Evolutionary conservation across 2,888 invertebrate genomes (phyloP).

Genomic region (Eucera pruinosa): DNA sequence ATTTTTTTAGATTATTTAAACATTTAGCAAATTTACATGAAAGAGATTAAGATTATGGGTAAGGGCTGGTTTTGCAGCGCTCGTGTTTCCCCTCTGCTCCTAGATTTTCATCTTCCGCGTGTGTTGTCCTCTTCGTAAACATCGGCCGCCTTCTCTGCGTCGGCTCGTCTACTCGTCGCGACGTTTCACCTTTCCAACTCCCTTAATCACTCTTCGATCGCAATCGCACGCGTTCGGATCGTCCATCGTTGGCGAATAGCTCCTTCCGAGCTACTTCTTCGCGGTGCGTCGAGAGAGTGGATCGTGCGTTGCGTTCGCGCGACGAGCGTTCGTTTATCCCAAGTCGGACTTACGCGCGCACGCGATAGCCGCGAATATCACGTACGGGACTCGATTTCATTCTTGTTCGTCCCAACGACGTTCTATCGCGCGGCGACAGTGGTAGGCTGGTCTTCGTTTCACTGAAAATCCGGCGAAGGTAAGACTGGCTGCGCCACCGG

Average conservation of each 20-base stretch:
- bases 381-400: not conserved
- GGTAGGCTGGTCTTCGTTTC: constrained; percentile 18
- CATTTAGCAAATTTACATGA: constrained; percentile 85
- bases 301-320: no score
- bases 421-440: constrained; percentile 8
- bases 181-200: not conserved
- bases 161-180: constrained; percentile 5
- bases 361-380: no score
- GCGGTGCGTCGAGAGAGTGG: not conserved
- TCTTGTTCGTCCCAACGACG: not conserved
- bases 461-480: constrained; percentile 64
- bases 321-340: constrained; percentile 9
- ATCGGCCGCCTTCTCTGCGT: not conserved
- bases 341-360: constrained; percentile 12
- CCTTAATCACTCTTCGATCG: constrained; percentile 6
- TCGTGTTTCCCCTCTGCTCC: constrained; percentile 40
- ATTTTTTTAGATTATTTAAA: constrained; percentile 84
- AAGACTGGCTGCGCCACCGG: constrained; percentile 75
- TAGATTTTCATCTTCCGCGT: constrained; percentile 36
- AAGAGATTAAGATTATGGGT: constrained; percentile 84
- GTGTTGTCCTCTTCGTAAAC: constrained; percentile 9
- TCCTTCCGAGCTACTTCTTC: not conserved
- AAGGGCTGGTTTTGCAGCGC: constrained; percentile 76
- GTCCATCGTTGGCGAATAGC: constrained; percentile 36
- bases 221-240: constrained; percentile 38